These are phyloP conservation scores for Stenodema calcarata DNA, from an alignment of 2,888 invertebrate genomes.

Conservation along the genomic window DNA sequence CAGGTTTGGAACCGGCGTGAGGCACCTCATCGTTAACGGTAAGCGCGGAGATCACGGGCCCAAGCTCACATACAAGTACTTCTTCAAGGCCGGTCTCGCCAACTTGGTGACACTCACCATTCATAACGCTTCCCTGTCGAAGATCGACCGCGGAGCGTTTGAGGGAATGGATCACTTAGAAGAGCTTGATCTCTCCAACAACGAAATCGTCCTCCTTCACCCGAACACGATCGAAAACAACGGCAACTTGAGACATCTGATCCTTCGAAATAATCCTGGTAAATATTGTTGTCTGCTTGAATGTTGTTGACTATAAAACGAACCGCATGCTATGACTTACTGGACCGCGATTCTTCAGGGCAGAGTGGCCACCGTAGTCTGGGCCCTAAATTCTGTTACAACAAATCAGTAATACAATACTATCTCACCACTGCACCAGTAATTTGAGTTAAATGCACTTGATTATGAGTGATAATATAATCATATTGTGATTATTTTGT, in stretches of 20 bases:
- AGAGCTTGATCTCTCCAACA: conserved; percentile 49
- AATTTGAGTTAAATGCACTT: too few relatives aligned
- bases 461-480: too few relatives aligned
- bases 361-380: too few relatives aligned
- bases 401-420: too few relatives aligned
- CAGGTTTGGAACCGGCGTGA: conserved; percentile 33
- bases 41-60: conserved; percentile 35
- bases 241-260: conserved; percentile 70
- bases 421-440: too few relatives aligned
- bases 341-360: too few relatives aligned
- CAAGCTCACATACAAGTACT: conserved; percentile 67
- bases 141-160: conserved; percentile 50
- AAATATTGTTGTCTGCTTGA: background rate
- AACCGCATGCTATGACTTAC: too few relatives aligned
- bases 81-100: conserved; percentile 70
- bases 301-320: too few relatives aligned
- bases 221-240: conserved; percentile 75
- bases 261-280: conserved; percentile 70
- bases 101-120: conserved; percentile 73
- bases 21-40: conserved; percentile 43
- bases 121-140: conserved; percentile 67
- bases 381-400: too few relatives aligned
- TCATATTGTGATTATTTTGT: too few relatives aligned
- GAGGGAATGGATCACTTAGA: conserved; percentile 47
- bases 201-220: conserved; percentile 47